Evolutionary conservation across 2,888 invertebrate genomes (phyloP).

Genomic region (Calameuta pallipes): DNA sequence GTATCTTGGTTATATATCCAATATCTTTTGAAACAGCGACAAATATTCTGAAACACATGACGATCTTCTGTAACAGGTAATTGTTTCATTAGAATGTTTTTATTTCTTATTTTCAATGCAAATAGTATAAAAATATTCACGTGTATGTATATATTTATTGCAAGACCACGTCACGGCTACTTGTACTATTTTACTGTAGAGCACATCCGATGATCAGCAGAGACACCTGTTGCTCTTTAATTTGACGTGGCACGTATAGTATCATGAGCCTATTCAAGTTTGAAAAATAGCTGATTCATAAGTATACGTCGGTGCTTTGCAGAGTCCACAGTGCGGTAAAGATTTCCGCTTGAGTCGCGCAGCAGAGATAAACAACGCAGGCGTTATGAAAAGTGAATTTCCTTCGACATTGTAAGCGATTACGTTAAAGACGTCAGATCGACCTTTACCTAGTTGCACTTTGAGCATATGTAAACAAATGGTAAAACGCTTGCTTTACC

Average conservation of each 20-base stretch:
- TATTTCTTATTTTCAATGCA: background rate
- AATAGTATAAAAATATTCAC: background rate
- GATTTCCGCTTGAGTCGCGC: background rate
- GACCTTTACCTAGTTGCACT: background rate
- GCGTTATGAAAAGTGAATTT: background rate
- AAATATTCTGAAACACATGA: background rate
- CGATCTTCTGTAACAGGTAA: background rate
- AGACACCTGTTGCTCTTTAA: conserved; percentile 61
- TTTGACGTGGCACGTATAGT: conserved; percentile 44
- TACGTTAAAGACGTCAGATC: background rate
- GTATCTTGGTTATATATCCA: background rate
- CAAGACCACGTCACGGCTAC: background rate
- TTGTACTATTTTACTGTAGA: conserved; percentile 38
- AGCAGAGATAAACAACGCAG: background rate
- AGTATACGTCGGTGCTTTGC: background rate
- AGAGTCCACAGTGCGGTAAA: background rate
- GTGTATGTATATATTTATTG: background rate
- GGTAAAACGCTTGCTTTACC: background rate
- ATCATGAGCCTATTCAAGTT: background rate
- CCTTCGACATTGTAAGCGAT: background rate
- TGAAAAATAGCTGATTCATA: background rate
- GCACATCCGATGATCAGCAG: conserved; percentile 46
- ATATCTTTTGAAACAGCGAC: background rate
- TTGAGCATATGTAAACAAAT: background rate
- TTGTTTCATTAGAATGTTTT: background rate